Evolutionary conservation across 2,797 vertebrate genomes (phyloP).

Genomic region (Chlorospingus semifuscus): DNA sequence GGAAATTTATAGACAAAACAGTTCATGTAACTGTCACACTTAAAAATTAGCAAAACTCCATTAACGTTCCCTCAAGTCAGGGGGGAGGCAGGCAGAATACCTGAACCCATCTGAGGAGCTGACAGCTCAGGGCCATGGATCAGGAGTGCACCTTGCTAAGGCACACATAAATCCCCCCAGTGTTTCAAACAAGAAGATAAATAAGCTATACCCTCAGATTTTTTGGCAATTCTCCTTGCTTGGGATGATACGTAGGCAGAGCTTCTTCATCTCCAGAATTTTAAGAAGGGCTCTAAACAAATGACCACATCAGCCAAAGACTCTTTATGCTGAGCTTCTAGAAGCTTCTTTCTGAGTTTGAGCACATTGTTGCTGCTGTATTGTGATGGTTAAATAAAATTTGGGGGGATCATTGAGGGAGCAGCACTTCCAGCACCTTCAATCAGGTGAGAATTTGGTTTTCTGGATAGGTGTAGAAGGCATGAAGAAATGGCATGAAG

Average conservation of each 20-base stretch:
- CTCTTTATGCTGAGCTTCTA: background rate
- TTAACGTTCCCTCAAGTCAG: background rate
- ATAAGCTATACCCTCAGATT: constrained; percentile 5
- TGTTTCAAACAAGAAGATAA: constrained; percentile 45
- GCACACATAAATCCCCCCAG: constrained; percentile 6
- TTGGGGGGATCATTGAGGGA: background rate
- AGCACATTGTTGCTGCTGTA: background rate
- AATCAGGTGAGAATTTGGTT: background rate
- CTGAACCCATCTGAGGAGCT: background rate
- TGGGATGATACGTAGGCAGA: constrained; percentile 12
- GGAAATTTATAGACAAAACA: constrained; percentile 47
- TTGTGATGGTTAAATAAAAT: background rate
- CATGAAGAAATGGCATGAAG: too few species aligned
- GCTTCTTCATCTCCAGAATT: constrained; percentile 28
- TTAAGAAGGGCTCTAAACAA: constrained; percentile 24
- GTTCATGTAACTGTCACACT: constrained; percentile 16
- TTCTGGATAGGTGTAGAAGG: background rate
- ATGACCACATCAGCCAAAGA: background rate
- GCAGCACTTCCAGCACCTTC: background rate
- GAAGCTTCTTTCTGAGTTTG: background rate
- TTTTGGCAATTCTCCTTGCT: background rate
- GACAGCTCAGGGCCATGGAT: constrained; percentile 25
- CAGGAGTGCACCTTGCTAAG: constrained; percentile 1
- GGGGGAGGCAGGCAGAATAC: background rate
- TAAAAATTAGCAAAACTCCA: constrained; percentile 52